phyloP scores from a whole-genome alignment of 2,113 vertebrate genomes.

The Chaetops frenatus region DNA sequence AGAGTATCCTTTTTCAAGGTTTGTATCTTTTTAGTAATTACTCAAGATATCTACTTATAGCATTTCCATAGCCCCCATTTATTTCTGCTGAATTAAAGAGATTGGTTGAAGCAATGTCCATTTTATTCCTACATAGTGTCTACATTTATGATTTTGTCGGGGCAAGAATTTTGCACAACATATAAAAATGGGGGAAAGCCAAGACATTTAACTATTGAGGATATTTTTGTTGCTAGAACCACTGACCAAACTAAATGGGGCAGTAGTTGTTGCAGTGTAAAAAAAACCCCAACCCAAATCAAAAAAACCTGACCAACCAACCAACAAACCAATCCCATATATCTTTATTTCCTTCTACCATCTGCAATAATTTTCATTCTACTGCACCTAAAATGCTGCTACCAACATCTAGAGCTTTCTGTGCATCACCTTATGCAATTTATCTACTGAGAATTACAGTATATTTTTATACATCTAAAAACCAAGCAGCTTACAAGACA shows the following conservation, averaged over 20 bases:
- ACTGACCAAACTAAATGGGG: not conserved
- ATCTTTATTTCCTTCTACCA: not conserved
- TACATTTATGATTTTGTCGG: not conserved
- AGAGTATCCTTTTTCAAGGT: not conserved
- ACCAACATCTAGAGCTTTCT: not conserved
- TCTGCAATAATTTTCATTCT: not conserved
- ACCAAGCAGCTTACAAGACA: not conserved
- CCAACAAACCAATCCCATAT: too few species aligned
- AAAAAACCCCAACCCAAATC: fast-evolving
- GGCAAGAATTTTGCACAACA: not conserved
- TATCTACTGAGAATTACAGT: not conserved
- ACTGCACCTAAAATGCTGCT: not conserved
- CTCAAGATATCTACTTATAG: not conserved
- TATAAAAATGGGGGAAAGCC: not conserved
- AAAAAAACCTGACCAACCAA: not conserved
- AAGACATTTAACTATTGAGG: not conserved
- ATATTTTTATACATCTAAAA: not conserved
- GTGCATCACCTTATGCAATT: not conserved
- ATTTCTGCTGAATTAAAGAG: not conserved
- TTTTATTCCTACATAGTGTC: not conserved
- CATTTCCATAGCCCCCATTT: not conserved
- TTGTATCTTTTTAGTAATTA: not conserved
- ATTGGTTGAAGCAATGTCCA: not conserved
- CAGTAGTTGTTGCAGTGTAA: not conserved
- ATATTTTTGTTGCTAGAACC: not conserved